Percentiles rank a stretch among this genome's conserved stretches.
Evolutionary conservation across 2,113 vertebrate species (phyloP).

Genomic region (Podarcis muralis): DNA sequence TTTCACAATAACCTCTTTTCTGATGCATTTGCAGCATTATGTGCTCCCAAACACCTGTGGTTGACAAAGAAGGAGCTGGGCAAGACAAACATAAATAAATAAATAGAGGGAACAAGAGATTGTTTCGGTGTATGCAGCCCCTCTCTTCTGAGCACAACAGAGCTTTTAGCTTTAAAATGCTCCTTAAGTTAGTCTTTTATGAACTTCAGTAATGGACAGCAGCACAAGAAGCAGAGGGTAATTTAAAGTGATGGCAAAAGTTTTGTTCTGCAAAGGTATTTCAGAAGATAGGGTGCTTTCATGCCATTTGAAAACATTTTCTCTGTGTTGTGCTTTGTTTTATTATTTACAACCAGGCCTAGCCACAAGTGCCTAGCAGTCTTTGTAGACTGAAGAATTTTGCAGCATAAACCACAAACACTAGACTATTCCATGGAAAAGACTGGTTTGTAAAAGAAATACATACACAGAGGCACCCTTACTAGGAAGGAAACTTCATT

Average conservation of each 20-base stretch:
- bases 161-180: conserved; percentile 61
- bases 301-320: background rate
- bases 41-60: conserved; percentile 87
- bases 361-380: background rate
- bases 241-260: conserved; percentile 35
- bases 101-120: conserved; percentile 49
- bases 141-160: conserved; percentile 59
- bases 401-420: background rate
- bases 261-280: accelerated
- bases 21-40: conserved; percentile 70
- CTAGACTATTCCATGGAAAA: background rate
- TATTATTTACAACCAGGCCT: background rate
- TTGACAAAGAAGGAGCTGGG: conserved; percentile 73
- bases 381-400: background rate
- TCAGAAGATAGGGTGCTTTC: conserved; percentile 23
- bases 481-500: background rate
- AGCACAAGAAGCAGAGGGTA: conserved; percentile 26
- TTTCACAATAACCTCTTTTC: conserved; percentile 77
- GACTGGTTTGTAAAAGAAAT: background rate
- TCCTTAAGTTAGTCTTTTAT: conserved; percentile 40
- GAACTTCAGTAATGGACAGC: conserved; percentile 27
- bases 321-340: background rate
- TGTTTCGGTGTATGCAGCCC: conserved; percentile 67
- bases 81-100: conserved; percentile 44
- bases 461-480: background rate